Evolutionary conservation across 2,113 vertebrate genomes (phyloP).

Genomic region (Hydrolagus affinis): DNA sequence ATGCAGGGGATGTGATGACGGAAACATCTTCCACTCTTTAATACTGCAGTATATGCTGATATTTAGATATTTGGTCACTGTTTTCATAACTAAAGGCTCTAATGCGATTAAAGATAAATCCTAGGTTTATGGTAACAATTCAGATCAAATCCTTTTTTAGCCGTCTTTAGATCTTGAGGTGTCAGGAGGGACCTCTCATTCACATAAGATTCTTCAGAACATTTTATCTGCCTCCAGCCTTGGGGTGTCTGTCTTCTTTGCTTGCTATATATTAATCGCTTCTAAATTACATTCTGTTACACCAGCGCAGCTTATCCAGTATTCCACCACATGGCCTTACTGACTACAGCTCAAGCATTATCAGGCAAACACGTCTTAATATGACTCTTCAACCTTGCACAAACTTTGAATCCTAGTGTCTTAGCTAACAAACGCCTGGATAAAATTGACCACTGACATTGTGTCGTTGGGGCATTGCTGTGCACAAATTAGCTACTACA

Average conservation of each 20-base stretch:
- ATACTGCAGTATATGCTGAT: background rate
- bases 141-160: conserved; percentile 3
- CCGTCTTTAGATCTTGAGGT: background rate
- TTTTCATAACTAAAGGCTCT: conserved; percentile 5
- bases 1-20: background rate
- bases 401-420: too few species aligned
- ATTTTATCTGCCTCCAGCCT: background rate
- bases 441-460: too few species aligned
- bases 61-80: conserved; percentile 16
- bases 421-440: too few species aligned
- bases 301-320: background rate
- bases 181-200: background rate
- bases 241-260: background rate
- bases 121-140: background rate
- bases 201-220: background rate
- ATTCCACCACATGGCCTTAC: background rate
- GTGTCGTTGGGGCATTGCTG: too few species aligned
- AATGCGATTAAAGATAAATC: background rate
- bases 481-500: too few species aligned
- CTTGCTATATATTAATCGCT: background rate
- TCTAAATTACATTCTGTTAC: background rate
- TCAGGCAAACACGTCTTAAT: background rate
- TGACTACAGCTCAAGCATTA: background rate
- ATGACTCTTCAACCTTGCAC: background rate
- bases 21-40: background rate